Conservation (phyloP, 2,888 invertebrate genomes). For the Steinernema carpocapsae region DNA sequence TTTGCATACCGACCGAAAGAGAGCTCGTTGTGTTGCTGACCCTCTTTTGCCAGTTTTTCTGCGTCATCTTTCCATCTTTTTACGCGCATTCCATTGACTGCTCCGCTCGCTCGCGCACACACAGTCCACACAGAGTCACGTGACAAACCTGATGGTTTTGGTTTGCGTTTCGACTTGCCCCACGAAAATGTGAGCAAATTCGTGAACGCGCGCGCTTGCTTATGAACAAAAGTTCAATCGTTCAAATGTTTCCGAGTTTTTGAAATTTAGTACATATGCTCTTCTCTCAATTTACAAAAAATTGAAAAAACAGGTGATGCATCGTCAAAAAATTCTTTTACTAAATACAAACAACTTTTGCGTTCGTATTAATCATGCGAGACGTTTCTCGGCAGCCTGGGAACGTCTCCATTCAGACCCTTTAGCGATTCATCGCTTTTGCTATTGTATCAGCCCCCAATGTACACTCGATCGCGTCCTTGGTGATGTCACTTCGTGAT, state of each 20-base stretch:
- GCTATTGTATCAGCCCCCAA: neutral
- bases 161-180: slow-evolving; percentile 7
- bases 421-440: neutral
- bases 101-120: no score
- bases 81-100: slow-evolving; percentile 5
- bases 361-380: neutral
- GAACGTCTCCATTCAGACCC: neutral
- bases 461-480: neutral
- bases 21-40: neutral
- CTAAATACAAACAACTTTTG: neutral
- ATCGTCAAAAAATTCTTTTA: no score
- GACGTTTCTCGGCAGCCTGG: neutral
- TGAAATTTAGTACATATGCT: no score
- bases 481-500: slow-evolving; percentile 27
- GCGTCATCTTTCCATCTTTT: no score
- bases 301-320: no score
- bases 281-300: no score
- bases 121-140: neutral
- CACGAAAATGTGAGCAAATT: neutral
- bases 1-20: no score
- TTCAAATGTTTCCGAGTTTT: no score
- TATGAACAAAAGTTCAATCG: no score
- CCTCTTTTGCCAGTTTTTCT: slow-evolving; percentile 21
- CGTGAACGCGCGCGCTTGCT: no score
- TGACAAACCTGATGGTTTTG: slow-evolving; percentile 31